Conservation (phyloP, 2,797 vertebrate genomes). For the Chloroceryle inda region DNA sequence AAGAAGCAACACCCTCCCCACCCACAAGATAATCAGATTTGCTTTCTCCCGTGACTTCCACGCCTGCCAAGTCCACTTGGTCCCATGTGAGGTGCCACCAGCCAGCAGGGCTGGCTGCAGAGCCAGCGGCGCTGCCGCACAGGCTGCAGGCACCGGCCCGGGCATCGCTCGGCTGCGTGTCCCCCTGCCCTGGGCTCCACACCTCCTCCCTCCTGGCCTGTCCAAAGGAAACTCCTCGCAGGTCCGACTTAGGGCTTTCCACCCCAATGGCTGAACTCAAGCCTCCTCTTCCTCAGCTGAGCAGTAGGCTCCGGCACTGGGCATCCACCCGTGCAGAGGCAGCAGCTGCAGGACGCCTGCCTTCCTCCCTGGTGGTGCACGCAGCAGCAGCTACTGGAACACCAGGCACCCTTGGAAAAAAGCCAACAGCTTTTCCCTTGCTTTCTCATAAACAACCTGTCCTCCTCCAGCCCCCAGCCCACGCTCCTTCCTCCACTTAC, state of each 20-base stretch:
- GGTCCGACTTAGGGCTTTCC: not conserved
- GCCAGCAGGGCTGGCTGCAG: not conserved
- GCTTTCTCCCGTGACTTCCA: not conserved
- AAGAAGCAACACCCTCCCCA: not conserved
- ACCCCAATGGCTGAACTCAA: not conserved
- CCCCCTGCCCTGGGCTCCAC: not conserved
- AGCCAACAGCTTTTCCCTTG: fast-evolving
- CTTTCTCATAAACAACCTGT: not conserved
- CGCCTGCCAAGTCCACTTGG: not conserved
- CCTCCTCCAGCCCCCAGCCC: not conserved
- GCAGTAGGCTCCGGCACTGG: fast-evolving
- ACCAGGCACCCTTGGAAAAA: not conserved
- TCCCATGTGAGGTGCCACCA: not conserved
- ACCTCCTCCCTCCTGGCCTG: not conserved
- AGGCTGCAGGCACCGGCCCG: too few relatives aligned
- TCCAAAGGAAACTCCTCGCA: not conserved
- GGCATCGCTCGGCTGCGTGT: too few relatives aligned
- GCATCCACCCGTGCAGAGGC: fast-evolving
- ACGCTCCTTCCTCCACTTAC: not conserved
- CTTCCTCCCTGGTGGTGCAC: fast-evolving
- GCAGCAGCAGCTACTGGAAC: not conserved
- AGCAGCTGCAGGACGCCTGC: not conserved
- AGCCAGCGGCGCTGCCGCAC: not conserved
- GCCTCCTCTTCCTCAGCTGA: not conserved
- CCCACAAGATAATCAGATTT: not conserved